Conservation (phyloP, 2,888 invertebrate species). For the Drosophila tripunctata region DNA sequence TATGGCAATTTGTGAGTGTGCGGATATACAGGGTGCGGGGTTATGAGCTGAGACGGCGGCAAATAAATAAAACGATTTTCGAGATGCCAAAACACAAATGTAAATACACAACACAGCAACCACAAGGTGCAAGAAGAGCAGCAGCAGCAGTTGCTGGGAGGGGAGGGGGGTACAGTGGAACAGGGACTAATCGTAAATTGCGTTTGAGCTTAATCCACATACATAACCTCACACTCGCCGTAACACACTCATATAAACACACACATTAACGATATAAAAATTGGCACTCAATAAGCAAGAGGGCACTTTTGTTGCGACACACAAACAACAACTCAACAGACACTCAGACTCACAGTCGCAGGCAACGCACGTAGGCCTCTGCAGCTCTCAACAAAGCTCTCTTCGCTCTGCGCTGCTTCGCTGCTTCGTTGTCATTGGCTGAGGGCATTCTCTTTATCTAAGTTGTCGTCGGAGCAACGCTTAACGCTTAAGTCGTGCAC, state of each 20-base stretch:
- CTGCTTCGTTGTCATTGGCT: slow-evolving; percentile 38
- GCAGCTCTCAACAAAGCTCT: too few species aligned
- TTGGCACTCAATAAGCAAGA: slow-evolving; percentile 74
- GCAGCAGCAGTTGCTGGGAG: not conserved
- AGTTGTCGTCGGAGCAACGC: slow-evolving; percentile 24
- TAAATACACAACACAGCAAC: slow-evolving; percentile 63
- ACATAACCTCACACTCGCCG: slow-evolving; percentile 6
- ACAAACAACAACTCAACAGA: not conserved
- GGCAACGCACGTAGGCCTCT: slow-evolving; percentile 30
- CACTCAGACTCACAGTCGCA: not conserved
- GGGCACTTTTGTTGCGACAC: slow-evolving; percentile 53
- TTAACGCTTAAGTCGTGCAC: not conserved
- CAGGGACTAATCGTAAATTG: slow-evolving; percentile 70
- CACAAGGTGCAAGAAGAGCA: slow-evolving; percentile 42
- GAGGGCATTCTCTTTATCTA: slow-evolving; percentile 35
- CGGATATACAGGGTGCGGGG: not conserved
- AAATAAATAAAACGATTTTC: slow-evolving; percentile 76
- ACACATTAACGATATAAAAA: slow-evolving; percentile 68
- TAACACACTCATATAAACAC: slow-evolving; percentile 20
- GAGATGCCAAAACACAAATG: slow-evolving; percentile 54
- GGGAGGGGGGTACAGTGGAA: not conserved
- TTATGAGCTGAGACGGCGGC: slow-evolving; percentile 32
- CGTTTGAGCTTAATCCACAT: slow-evolving; percentile 48
- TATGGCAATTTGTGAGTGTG: not conserved
- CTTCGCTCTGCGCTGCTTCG: slow-evolving; percentile 37